Base-by-base conservation (phyloP, 2,888 invertebrate genomes). In the Polymixis lichenea region DNA sequence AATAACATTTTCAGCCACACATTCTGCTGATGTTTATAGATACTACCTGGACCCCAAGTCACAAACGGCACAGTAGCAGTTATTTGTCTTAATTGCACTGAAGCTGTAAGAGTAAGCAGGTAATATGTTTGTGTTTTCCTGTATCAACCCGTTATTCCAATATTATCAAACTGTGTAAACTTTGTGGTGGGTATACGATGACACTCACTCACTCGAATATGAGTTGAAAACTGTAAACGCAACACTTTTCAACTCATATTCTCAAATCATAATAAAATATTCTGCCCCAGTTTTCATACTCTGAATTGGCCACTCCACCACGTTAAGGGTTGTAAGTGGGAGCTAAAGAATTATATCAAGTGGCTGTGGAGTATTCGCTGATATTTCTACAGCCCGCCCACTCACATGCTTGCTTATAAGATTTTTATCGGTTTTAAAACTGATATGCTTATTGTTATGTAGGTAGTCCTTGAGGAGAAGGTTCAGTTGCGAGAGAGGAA, bases 291-390 rank as follows among this genome's bases (percentile, higher is more conserved):
- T 70, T 73, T 62, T 38, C 11, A 46, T 58, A 32, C 58, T 60
- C 13, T 67, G 53, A 67, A 73, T 71, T 62, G 73, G 53, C 84
- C 67, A 60, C 84, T 84, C 17, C 25, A 69, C 43, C 38, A 65
- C 65, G 58, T 51, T 80, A 80, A 70, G 79, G 69, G 84, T 78
- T 83, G 84, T 78, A 78, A 79, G 84, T 70, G 66, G 69, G 13
- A 65, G 68, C 79, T 84, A 67, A 82, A 70, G 81, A 84, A 84
- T 73, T 84, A 82, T 84, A 79, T 79, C 79, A 73, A 82, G 62
- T 56, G 58, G 17, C 19, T 58, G 58, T 73, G 56, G 55, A 84
- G 74, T 51, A 60, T 70, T 73, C 62, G n/a, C 62, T 70, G 70
- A 70, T 84, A 73, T 70, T 81, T 73, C 56, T 53, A 49, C 56